Evolutionary conservation across 2,113 vertebrate genomes (phyloP).

Genomic region (Antechinus stuartii): DNA sequence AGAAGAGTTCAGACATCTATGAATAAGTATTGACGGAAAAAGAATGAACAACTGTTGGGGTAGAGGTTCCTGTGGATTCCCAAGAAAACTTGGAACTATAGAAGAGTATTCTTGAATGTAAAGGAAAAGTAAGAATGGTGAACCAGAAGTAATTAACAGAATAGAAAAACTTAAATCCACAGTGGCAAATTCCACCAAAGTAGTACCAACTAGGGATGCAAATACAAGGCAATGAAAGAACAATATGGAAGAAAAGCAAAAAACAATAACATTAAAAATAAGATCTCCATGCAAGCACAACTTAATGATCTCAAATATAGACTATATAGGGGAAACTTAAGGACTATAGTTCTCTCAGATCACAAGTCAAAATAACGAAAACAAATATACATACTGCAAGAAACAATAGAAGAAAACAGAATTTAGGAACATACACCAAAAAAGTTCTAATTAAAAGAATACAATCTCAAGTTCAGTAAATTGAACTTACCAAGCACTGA

Average conservation of each 20-base stretch:
- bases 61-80: not conserved
- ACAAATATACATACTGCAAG: not conserved
- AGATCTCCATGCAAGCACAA: not conserved
- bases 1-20: not conserved
- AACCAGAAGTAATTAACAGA: not conserved
- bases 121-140: not conserved
- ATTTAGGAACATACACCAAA: not conserved
- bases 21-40: not conserved
- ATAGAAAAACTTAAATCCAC: not conserved
- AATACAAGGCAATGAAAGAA: not conserved
- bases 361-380: not conserved
- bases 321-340: not conserved
- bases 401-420: not conserved
- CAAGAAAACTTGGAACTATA: not conserved
- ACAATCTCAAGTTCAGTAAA: not conserved
- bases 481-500: not conserved
- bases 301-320: not conserved
- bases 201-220: not conserved
- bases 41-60: not conserved
- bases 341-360: not conserved
- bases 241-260: not conserved
- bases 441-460: not conserved
- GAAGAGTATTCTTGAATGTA: not conserved
- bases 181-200: not conserved
- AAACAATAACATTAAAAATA: not conserved